A percentile compares a stretch with the other conserved stretches of the same genome.
phyloP scores from a whole-genome alignment of 1,140 invertebrate genomes.

The Procambarus virginalis region DNA sequence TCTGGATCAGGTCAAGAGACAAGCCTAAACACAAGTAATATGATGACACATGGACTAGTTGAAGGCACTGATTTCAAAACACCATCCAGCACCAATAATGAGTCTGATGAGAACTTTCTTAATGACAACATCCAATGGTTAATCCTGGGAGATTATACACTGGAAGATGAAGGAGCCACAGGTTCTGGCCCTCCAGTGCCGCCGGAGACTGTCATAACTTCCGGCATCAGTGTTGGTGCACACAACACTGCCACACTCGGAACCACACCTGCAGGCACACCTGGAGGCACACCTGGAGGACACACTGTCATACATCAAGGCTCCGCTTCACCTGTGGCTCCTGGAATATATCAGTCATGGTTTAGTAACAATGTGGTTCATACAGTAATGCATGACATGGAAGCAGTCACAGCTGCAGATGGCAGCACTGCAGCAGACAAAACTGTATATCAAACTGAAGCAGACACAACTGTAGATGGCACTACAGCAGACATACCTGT shows the following conservation, averaged over 20 bases:
- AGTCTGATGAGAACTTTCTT: neutral
- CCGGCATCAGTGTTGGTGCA: constrained; percentile 25
- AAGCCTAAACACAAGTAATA: neutral
- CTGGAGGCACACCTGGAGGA: neutral
- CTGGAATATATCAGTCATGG: too few relatives aligned
- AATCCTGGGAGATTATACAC: neutral
- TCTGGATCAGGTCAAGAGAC: neutral
- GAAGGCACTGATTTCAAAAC: neutral
- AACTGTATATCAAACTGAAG: too few relatives aligned
- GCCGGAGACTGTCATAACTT: constrained; percentile 15
- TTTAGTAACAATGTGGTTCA: too few relatives aligned
- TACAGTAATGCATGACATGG: too few relatives aligned
- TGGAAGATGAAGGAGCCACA: neutral
- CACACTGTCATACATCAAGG: too few relatives aligned
- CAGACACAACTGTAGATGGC: too few relatives aligned
- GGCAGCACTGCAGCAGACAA: too few relatives aligned
- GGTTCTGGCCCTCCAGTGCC: neutral
- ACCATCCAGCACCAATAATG: neutral
- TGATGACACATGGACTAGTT: neutral
- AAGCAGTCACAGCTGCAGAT: too few relatives aligned
- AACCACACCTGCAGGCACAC: neutral
- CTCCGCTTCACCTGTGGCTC: too few relatives aligned
- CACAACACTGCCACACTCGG: too few relatives aligned
- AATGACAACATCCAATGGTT: constrained; percentile 8
- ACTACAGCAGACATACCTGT: too few relatives aligned